These are phyloP conservation scores for Platycheirus albimanus DNA, from an alignment of 2,888 invertebrate species.

Conservation along the genomic window DNA sequence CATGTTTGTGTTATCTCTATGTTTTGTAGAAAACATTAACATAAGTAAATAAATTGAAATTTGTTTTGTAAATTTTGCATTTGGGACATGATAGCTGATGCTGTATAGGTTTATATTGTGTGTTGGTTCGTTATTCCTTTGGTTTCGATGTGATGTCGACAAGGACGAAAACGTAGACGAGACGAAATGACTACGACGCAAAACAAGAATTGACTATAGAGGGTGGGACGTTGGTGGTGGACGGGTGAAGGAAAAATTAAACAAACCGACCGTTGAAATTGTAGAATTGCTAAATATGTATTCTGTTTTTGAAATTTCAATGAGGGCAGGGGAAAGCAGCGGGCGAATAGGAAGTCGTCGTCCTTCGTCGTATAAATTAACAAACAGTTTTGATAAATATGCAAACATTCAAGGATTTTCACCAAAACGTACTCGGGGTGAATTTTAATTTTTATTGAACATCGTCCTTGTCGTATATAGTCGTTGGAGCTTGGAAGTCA, in stretches of 20 bases:
- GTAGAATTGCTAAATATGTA: constrained; percentile 70
- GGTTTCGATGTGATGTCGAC: constrained; percentile 17
- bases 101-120: no score
- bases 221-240: neutral
- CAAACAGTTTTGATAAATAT: constrained; percentile 74
- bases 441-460: constrained; percentile 74
- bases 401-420: constrained; percentile 74
- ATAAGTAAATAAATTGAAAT: constrained; percentile 74
- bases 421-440: constrained; percentile 66
- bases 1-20: constrained; percentile 69
- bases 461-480: constrained; percentile 37
- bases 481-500: constrained; percentile 18
- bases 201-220: no score
- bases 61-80: constrained; percentile 73
- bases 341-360: constrained; percentile 5
- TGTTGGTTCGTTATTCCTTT: neutral
- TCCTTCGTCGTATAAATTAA: constrained; percentile 69
- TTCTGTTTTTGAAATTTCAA: constrained; percentile 49
- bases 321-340: neutral
- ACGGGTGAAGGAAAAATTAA: constrained; percentile 53
- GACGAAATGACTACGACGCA: neutral
- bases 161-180: constrained; percentile 2
- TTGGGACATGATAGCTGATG: constrained; percentile 66
- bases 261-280: constrained; percentile 69
- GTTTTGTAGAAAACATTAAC: constrained; percentile 71